Percentiles rank a stretch among this genome's conserved stretches.
phyloP scores from a whole-genome alignment of 2,888 invertebrate genomes.

The Aethes cnicana region DNA sequence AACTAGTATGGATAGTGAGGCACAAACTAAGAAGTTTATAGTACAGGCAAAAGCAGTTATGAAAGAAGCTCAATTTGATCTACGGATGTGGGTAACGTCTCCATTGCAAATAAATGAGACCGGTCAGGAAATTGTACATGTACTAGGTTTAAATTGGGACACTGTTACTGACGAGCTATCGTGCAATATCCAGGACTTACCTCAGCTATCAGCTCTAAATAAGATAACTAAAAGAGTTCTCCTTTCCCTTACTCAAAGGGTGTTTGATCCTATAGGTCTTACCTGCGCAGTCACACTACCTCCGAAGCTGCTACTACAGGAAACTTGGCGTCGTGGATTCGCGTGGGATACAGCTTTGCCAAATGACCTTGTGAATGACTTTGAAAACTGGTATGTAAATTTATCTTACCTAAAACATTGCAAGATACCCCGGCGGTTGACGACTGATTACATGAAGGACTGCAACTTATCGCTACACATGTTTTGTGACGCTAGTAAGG shows the following conservation, averaged over 20 bases:
- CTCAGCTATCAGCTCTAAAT: background rate
- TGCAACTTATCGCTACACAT: too few species aligned
- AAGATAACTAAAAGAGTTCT: background rate
- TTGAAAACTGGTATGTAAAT: background rate
- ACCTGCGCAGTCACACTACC: background rate
- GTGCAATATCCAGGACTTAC: background rate
- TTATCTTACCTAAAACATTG: too few species aligned
- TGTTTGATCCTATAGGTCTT: background rate
- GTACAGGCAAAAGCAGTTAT: background rate
- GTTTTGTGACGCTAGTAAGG: too few species aligned
- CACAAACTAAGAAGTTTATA: background rate
- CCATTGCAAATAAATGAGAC: background rate
- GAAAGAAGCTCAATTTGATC: background rate
- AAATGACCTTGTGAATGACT: background rate
- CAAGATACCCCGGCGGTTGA: too few species aligned
- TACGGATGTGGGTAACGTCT: background rate
- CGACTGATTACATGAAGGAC: too few species aligned
- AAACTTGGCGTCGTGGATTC: background rate
- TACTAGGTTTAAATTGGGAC: background rate
- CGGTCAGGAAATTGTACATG: background rate
- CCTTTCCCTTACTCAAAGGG: background rate
- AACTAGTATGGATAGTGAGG: constrained; percentile 9
- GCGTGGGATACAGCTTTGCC: background rate
- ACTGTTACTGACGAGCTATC: background rate
- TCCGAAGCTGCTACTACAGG: background rate